Conservation (phyloP, 2,888 invertebrate genomes). For the Eumacrocentrus americanus region DNA sequence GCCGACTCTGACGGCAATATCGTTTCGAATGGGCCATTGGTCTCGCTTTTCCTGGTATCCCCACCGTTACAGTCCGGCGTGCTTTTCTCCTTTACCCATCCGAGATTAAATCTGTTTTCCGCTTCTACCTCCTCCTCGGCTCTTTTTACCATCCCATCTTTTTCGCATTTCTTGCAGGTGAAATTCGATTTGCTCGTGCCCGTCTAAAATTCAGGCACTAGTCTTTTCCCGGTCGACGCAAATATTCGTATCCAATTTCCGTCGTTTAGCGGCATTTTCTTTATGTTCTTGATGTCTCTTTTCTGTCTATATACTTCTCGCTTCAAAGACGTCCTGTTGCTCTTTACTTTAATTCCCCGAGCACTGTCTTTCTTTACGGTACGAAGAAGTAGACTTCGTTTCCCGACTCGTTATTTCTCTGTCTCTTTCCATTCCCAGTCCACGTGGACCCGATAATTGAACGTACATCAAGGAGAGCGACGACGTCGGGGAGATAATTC, state of each 20-base stretch:
- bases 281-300: background rate
- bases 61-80: slow-evolving; percentile 1
- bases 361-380: slow-evolving; percentile 5
- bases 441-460: slow-evolving; percentile 47
- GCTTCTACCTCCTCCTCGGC: background rate
- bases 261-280: background rate
- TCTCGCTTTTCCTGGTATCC: slow-evolving; percentile 36
- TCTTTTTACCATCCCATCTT: background rate
- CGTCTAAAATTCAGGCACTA: slow-evolving; percentile 1
- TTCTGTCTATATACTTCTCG: background rate
- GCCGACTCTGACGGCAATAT: slow-evolving; percentile 41
- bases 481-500: slow-evolving; percentile 44
- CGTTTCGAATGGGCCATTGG: slow-evolving; percentile 43
- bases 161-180: background rate
- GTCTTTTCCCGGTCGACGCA: background rate
- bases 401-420: slow-evolving; percentile 5
- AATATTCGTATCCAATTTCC: no score
- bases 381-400: slow-evolving; percentile 9
- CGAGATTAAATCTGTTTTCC: slow-evolving; percentile 26
- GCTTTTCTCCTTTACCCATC: slow-evolving; percentile 15
- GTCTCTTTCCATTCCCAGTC: slow-evolving; percentile 19
- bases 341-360: background rate
- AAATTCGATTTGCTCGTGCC: slow-evolving; percentile 7
- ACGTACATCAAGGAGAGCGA: slow-evolving; percentile 47
- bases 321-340: background rate